phyloP scores from a whole-genome alignment of 2,797 vertebrate species.

The Thripadectes ignobilis region DNA sequence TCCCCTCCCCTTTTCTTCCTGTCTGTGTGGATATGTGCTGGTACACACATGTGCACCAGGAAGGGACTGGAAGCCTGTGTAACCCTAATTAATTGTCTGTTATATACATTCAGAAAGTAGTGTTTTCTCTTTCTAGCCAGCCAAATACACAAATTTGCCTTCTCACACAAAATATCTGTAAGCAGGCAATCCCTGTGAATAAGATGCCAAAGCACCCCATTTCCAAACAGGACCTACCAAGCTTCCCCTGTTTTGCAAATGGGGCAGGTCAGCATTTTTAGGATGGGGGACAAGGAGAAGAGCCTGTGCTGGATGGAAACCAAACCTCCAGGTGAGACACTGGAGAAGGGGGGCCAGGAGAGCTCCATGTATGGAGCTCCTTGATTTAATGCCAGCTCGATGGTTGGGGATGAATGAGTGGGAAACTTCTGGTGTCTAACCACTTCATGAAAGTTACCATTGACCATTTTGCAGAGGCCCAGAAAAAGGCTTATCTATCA shows the following conservation, averaged over 20 bases:
- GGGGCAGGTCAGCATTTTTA: not conserved
- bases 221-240: not conserved
- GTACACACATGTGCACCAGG: not conserved
- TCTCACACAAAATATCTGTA: not conserved
- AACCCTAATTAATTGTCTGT: too few relatives aligned
- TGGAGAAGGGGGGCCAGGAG: not conserved
- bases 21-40: not conserved
- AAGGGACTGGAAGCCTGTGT: not conserved
- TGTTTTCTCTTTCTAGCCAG: not conserved
- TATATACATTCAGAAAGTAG: not conserved
- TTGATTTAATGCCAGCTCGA: not conserved
- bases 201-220: not conserved
- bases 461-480: not conserved
- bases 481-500: not conserved
- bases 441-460: not conserved
- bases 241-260: not conserved
- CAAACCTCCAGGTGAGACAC: not conserved
- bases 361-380: fast-evolving
- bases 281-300: not conserved
- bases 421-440: not conserved
- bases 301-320: not conserved
- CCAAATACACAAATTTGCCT: not conserved
- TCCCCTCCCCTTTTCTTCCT: not conserved
- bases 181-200: not conserved
- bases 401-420: not conserved